These are phyloP conservation scores for Piprites chloris DNA, from an alignment of 2,113 vertebrate species.

Conservation along the genomic window DNA sequence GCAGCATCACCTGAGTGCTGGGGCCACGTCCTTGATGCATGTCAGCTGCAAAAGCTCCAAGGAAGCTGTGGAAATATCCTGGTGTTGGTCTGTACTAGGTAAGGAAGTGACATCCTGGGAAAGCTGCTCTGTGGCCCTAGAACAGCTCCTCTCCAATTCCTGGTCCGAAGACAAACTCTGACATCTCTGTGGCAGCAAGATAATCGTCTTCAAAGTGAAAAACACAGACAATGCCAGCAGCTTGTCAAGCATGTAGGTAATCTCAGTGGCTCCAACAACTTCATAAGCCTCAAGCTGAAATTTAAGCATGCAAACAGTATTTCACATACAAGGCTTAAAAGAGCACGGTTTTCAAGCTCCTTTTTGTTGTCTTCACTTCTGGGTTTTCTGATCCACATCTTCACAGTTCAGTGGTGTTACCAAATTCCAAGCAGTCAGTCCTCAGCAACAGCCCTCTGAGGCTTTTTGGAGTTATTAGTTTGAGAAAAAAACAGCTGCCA, in stretches of 20 bases:
- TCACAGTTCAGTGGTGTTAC: not conserved
- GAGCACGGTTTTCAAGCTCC: not conserved
- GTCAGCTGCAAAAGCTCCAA: not conserved
- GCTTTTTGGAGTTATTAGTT: not conserved
- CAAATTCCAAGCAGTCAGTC: not conserved
- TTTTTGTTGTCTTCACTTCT: not conserved
- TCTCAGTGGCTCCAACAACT: not conserved
- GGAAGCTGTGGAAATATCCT: not conserved
- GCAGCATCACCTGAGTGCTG: not conserved
- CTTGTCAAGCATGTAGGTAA: not conserved
- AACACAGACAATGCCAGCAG: fast-evolving
- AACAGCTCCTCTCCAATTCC: not conserved
- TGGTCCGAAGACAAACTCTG: not conserved
- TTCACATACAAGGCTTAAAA: not conserved
- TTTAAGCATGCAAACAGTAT: not conserved
- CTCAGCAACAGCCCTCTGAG: not conserved
- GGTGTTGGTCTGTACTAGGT: not conserved
- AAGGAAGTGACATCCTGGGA: not conserved
- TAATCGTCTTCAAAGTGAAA: not conserved
- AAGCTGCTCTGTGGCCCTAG: not conserved
- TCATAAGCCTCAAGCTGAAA: not conserved
- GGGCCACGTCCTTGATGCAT: not conserved
- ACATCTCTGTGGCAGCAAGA: not conserved
- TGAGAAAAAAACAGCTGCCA: not conserved
- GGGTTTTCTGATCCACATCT: not conserved